phyloP scores from a whole-genome alignment of 1,140 invertebrate species.

The Holotrichia oblita region DNA sequence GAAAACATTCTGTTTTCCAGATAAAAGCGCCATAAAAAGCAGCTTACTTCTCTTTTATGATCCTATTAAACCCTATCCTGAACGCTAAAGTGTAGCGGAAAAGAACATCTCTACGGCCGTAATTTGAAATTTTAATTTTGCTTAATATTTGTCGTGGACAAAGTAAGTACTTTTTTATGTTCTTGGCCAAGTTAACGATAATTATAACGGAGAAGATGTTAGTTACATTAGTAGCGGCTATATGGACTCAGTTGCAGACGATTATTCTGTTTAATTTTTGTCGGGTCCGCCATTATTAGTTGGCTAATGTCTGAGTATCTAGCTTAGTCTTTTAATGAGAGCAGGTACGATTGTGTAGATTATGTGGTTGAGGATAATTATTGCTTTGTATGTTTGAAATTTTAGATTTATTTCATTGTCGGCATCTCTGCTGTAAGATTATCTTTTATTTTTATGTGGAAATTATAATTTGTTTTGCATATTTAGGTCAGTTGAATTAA shows the following conservation, averaged over 20 bases:
- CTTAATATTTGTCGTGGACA: slow-evolving; percentile 33
- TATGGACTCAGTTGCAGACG: not conserved
- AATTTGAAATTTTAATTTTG: slow-evolving; percentile 36
- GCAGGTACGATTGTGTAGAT: not conserved
- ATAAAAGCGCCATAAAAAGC: slow-evolving; percentile 35
- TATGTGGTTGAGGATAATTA: too few species aligned
- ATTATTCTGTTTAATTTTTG: slow-evolving; percentile 7
- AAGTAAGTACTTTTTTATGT: slow-evolving; percentile 36
- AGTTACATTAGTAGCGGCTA: not conserved
- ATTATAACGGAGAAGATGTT: not conserved
- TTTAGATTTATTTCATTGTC: too few species aligned
- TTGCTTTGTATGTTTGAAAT: too few species aligned
- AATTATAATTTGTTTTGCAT: not conserved
- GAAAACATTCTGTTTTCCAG: slow-evolving; percentile 36
- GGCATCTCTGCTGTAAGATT: too few species aligned
- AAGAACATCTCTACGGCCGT: not conserved
- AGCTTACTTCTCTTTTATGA: slow-evolving; percentile 18
- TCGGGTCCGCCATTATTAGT: not conserved
- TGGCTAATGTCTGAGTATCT: not conserved
- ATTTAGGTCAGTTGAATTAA: not conserved
- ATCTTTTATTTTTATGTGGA: not conserved
- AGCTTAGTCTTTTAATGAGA: not conserved
- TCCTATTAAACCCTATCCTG: slow-evolving; percentile 30
- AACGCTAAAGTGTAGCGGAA: slow-evolving; percentile 11
- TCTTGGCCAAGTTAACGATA: slow-evolving; percentile 12